Conservation (phyloP, 2,797 vertebrate genomes). For the Myotis pilosus region DNA sequence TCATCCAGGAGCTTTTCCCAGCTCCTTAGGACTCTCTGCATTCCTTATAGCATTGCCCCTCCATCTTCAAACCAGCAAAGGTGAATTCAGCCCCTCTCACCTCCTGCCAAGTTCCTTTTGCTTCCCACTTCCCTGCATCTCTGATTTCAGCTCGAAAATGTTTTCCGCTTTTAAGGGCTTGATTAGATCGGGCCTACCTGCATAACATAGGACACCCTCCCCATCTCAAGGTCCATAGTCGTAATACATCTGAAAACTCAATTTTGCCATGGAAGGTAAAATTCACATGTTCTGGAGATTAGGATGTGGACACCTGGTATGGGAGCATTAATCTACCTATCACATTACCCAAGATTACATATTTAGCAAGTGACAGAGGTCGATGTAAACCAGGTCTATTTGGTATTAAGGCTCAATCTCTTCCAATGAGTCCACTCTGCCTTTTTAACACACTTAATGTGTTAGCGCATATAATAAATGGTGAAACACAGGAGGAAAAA, state of each 20-base stretch:
- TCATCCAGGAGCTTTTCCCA: neutral
- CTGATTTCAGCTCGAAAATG: constrained; percentile 1
- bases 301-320: neutral
- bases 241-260: neutral
- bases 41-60: neutral
- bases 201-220: neutral
- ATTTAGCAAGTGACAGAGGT: constrained; percentile 2
- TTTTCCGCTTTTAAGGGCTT: neutral
- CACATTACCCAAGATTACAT: neutral
- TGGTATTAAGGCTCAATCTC: neutral
- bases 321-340: neutral
- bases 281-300: neutral
- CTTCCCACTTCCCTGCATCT: neutral
- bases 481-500: constrained; percentile 24
- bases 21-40: neutral
- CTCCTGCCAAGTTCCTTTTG: neutral
- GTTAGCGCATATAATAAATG: constrained; percentile 29
- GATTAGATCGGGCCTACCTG: neutral
- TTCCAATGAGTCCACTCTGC: neutral
- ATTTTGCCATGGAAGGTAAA: neutral
- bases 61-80: neutral
- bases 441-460: constrained; percentile 35
- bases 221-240: neutral
- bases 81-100: neutral
- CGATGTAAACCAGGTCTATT: neutral